phyloP scores from a whole-genome alignment of 2,888 invertebrate genomes.

The Mesorhabditis spiculigera region DNA sequence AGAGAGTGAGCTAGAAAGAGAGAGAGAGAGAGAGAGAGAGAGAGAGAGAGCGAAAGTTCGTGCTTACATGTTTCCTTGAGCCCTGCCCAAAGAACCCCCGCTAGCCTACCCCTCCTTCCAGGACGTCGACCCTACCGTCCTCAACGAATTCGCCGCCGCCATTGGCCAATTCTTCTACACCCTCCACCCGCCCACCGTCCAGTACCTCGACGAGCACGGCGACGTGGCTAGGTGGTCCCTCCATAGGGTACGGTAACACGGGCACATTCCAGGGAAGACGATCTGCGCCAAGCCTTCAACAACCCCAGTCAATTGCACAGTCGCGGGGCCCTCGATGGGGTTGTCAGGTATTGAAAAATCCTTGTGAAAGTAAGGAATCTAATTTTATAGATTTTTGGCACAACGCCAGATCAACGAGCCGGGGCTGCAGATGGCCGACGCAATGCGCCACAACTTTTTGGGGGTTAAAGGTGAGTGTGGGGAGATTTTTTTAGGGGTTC shows the following conservation, averaged over 20 bases:
- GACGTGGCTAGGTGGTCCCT: conserved; percentile 13
- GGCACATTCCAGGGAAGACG: background rate
- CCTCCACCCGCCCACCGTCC: conserved; percentile 31
- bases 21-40: no score
- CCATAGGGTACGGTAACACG: conserved; percentile 11
- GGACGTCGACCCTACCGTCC: conserved; percentile 72
- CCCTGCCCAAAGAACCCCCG: background rate
- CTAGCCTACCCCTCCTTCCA: conserved; percentile 16
- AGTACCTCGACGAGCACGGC: conserved; percentile 10
- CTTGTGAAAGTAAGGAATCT: background rate
- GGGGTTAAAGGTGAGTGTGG: conserved; percentile 18
- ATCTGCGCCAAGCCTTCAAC: conserved; percentile 25
- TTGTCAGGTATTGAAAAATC: conserved; percentile 19
- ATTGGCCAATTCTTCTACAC: conserved; percentile 55
- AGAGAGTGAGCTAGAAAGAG: no score
- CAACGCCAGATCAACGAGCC: conserved; percentile 39
- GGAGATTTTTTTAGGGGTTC: no score
- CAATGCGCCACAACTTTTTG: conserved; percentile 44
- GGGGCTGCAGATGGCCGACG: conserved; percentile 40
- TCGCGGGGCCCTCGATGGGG: conserved; percentile 31
- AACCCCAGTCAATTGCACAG: conserved; percentile 38
- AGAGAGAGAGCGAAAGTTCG: no score
- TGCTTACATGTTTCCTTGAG: background rate
- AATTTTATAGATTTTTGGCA: conserved; percentile 36
- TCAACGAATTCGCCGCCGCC: conserved; percentile 75